These are phyloP conservation scores for Adineta ricciae DNA, from an alignment of 2,888 invertebrate species.

Conservation along the genomic window DNA sequence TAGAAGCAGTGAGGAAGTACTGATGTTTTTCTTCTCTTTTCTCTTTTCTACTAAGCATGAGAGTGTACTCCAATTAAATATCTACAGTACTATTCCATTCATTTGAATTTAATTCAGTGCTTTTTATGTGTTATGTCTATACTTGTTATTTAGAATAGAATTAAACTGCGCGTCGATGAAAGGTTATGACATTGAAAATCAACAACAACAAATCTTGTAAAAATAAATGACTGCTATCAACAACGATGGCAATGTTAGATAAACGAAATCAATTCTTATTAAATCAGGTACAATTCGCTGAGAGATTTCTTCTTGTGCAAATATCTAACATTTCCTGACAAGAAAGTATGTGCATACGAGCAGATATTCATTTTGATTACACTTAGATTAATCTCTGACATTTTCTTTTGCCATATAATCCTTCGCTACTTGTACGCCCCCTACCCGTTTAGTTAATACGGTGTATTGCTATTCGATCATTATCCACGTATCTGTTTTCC, in stretches of 20 bases:
- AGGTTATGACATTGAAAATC: background rate
- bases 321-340: background rate
- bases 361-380: no score
- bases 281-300: background rate
- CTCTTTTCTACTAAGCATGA: background rate
- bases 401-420: background rate
- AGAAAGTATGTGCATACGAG: no score
- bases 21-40: background rate
- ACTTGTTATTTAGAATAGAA: background rate
- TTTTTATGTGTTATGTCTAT: background rate
- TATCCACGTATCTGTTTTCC: background rate
- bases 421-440: background rate
- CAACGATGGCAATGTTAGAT: background rate
- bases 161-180: background rate
- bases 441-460: background rate
- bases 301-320: no score
- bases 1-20: background rate
- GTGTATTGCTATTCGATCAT: background rate
- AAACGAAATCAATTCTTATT: background rate
- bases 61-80: background rate
- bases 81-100: background rate
- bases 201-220: background rate
- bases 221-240: background rate
- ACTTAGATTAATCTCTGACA: no score
- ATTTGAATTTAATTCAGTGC: background rate